A percentile compares a stretch with the other conserved stretches of the same genome.
These are phyloP conservation scores for Dysidea cf. avara DNA, from an alignment of 37 sponge, comb jelly and placozoan genomes.

Conservation along the genomic window DNA sequence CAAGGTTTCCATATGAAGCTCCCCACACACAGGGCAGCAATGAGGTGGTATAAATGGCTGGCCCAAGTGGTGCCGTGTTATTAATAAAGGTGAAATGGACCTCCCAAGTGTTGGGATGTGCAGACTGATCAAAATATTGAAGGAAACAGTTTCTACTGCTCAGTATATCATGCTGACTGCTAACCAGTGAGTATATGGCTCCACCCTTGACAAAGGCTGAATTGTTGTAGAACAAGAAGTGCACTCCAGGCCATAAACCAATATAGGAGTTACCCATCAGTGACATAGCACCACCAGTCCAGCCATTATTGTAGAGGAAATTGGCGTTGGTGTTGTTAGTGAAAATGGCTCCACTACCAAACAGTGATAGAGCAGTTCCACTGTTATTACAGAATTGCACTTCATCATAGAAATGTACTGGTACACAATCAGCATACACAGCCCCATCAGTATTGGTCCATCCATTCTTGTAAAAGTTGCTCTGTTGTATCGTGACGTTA, in stretches of 20 bases:
- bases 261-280: constrained; percentile 2
- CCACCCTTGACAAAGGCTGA: constrained; percentile 7
- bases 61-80: constrained; percentile 29
- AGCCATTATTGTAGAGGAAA: constrained; percentile 6
- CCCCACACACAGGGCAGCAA: constrained; percentile 44
- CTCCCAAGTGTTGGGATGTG: constrained; percentile 16
- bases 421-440: constrained; percentile 43
- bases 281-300: constrained; percentile 27
- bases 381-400: neutral
- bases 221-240: neutral
- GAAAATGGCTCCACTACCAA: neutral
- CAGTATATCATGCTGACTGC: constrained; percentile 15
- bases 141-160: constrained; percentile 34
- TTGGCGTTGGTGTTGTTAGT: neutral
- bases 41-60: constrained; percentile 44
- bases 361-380: constrained; percentile 17
- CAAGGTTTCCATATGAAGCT: constrained; percentile 4
- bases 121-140: constrained; percentile 2
- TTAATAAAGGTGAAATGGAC: constrained; percentile 9
- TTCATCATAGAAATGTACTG: constrained; percentile 1
- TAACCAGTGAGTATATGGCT: constrained; percentile 9
- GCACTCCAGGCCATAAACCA: neutral
- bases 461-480: constrained; percentile 9
- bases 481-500: constrained; percentile 12
- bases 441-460: constrained; percentile 14